Percentiles rank a stretch among this genome's conserved stretches.
phyloP scores from a whole-genome alignment of 2,113 vertebrate species.

The Pristiophorus japonicus region DNA sequence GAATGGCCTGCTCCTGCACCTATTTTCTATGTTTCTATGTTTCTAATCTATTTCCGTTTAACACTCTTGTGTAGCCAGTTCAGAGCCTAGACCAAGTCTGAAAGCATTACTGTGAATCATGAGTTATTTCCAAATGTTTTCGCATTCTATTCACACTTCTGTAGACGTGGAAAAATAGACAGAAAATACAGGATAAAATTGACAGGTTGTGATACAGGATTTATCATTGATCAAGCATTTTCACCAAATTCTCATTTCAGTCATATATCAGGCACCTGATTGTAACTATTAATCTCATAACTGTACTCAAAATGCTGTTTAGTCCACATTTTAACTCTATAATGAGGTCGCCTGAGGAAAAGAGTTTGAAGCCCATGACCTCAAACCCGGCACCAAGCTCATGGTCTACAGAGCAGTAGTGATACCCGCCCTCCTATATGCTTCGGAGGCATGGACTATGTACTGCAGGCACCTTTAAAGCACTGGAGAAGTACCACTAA shows the following conservation, averaged over 20 bases:
- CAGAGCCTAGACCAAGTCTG: background rate
- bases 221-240: background rate
- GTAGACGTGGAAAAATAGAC: background rate
- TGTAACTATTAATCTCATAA: background rate
- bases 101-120: background rate
- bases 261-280: background rate
- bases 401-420: no score
- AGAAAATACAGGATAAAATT: background rate
- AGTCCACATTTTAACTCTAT: background rate
- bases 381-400: no score
- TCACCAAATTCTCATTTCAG: background rate
- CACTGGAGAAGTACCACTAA: no score
- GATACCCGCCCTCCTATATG: no score
- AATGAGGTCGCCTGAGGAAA: no score
- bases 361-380: no score
- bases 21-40: no score
- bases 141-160: background rate
- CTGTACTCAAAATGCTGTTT: background rate
- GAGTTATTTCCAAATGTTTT: background rate
- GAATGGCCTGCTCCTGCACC: no score
- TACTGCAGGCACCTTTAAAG: no score
- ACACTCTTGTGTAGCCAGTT: no score
- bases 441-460: no score
- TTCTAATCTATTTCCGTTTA: no score
- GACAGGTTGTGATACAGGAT: background rate